Percentiles rank a stretch among this genome's conserved stretches.
phyloP scores from a whole-genome alignment of 2,888 invertebrate species.

The Hypomecis punctinalis region DNA sequence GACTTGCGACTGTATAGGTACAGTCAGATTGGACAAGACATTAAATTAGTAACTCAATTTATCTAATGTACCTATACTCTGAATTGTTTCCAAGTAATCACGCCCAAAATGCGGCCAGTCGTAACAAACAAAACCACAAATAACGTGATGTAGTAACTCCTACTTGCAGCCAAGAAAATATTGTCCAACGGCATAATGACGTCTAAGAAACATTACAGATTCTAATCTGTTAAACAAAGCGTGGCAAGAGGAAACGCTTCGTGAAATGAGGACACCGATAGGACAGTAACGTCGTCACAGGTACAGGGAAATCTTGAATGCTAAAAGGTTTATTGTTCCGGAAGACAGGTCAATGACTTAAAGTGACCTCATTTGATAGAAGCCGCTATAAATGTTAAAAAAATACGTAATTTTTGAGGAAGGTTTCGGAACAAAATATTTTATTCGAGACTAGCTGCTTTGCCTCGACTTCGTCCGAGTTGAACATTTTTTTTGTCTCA shows the following conservation, averaged over 20 bases:
- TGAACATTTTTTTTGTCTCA: no score
- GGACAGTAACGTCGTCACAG: conserved; percentile 31
- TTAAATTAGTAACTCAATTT: no score
- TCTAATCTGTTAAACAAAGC: conserved; percentile 29
- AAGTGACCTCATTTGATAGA: conserved; percentile 32
- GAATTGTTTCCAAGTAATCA: conserved; percentile 8
- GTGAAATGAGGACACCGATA: conserved; percentile 33
- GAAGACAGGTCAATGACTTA: conserved; percentile 40
- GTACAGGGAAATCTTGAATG: conserved; percentile 40
- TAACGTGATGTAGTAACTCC: conserved; percentile 14
- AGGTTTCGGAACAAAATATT: conserved; percentile 17
- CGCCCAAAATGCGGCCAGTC: conserved; percentile 3
- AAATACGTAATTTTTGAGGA: conserved; percentile 7
- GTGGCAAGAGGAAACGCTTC: conserved; percentile 29
- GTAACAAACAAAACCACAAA: conserved; percentile 11
- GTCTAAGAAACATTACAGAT: conserved; percentile 16
- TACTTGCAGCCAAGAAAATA: conserved; percentile 5
- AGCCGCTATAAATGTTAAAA: conserved; percentile 1
- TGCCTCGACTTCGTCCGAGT: no score
- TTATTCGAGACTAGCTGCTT: background rate
- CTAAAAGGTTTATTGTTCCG: conserved; percentile 42
- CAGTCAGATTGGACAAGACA: no score
- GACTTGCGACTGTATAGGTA: no score
- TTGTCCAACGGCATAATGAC: conserved; percentile 11
- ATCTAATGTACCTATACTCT: conserved; percentile 2